Conservation (phyloP, 1,140 invertebrate species). For the Ceratosolen solmsi region DNA sequence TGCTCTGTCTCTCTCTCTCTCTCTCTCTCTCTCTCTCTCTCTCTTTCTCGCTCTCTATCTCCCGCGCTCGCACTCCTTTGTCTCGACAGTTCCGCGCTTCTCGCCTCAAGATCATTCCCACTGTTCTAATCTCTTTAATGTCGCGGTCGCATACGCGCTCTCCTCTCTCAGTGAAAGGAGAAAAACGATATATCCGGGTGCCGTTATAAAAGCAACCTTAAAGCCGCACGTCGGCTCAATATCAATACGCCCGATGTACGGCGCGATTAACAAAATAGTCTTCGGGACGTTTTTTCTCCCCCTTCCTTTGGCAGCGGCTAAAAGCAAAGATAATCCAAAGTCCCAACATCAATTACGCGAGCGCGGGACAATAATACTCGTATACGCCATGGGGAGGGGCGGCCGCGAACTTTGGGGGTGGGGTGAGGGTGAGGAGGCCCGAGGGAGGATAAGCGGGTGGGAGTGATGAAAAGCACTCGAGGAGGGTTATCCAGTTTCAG, state of each 20-base stretch:
- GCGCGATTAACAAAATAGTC: conserved; percentile 19
- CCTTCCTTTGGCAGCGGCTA: neutral
- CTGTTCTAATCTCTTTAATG: conserved; percentile 27
- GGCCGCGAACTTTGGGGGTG: too few relatives aligned
- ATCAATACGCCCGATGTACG: neutral
- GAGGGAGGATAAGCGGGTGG: neutral
- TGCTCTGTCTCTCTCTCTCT: neutral
- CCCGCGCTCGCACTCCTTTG: neutral
- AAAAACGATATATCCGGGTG: neutral
- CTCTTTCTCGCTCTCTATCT: neutral
- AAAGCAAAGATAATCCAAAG: conserved; percentile 41
- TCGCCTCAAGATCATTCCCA: conserved; percentile 3
- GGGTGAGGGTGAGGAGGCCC: neutral
- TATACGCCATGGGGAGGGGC: neutral
- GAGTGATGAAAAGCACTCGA: neutral
- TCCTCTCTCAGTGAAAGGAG: neutral
- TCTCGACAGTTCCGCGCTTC: neutral
- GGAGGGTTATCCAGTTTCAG: conserved; percentile 35
- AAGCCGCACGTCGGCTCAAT: neutral
- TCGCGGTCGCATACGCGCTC: neutral
- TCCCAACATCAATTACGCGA: conserved; percentile 20
- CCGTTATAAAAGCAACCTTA: neutral
- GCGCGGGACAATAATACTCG: conserved; percentile 13
- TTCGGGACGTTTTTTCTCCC: neutral
- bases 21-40: neutral